A percentile compares a stretch with the other conserved stretches of the same genome.
These are phyloP conservation scores for Avahi laniger DNA, from an alignment of 2,797 vertebrate species.

Conservation along the genomic window DNA sequence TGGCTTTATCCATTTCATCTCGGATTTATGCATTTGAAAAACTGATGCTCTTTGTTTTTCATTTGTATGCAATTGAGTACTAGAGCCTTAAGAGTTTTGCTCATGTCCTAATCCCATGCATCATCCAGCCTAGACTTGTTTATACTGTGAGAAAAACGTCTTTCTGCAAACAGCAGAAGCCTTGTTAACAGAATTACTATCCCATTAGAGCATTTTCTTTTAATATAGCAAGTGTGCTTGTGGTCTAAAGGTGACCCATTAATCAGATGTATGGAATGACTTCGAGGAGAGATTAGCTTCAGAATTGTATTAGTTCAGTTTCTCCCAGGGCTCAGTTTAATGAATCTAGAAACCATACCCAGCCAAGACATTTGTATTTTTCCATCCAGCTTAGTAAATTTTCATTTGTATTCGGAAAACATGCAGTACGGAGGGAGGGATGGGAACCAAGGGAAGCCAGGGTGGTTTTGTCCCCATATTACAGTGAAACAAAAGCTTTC, in stretches of 20 bases:
- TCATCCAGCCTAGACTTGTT: slow-evolving; percentile 62
- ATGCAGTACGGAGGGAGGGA: neutral
- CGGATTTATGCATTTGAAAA: slow-evolving; percentile 55
- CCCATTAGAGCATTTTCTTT: slow-evolving; percentile 68
- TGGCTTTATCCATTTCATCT: slow-evolving; percentile 60
- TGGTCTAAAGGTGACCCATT: slow-evolving; percentile 71
- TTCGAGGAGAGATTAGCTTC: slow-evolving; percentile 69
- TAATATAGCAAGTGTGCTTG: slow-evolving; percentile 56
- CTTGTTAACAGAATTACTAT: slow-evolving; percentile 73
- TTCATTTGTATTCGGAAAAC: slow-evolving; percentile 65
- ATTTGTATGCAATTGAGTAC: slow-evolving; percentile 50
- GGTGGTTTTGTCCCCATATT: neutral
- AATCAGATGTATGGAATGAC: slow-evolving; percentile 71
- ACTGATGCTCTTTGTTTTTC: slow-evolving; percentile 66
- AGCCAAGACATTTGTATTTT: slow-evolving; percentile 65
- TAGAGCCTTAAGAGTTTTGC: slow-evolving; percentile 53
- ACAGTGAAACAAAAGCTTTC: neutral
- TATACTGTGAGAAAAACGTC: slow-evolving; percentile 58
- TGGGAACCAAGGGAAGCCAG: neutral
- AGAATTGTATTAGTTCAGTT: slow-evolving; percentile 65
- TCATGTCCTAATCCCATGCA: slow-evolving; percentile 36
- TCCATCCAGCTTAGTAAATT: slow-evolving; percentile 43
- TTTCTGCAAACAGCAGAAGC: slow-evolving; percentile 49
- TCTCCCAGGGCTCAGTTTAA: slow-evolving; percentile 73
- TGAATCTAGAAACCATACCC: slow-evolving; percentile 43